Conservation (phyloP, 1,140 invertebrate genomes). For the Eumeta japonica region DNA sequence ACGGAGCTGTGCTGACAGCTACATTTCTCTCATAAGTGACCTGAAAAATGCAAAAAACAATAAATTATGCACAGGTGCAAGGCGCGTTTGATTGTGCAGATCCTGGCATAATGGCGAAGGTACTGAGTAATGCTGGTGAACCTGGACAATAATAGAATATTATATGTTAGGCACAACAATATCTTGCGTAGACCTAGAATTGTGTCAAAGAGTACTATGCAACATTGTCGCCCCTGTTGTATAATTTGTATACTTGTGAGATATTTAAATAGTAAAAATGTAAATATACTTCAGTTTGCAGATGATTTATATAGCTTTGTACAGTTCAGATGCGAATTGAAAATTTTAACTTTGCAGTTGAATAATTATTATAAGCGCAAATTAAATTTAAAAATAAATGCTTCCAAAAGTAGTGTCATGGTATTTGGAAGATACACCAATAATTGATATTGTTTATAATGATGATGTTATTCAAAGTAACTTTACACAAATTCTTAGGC, state of each 20-base stretch:
- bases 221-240: no score
- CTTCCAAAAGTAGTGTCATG: slow-evolving; percentile 6
- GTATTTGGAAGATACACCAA: slow-evolving; percentile 9
- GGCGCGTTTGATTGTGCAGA: slow-evolving; percentile 17
- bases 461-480: slow-evolving; percentile 3
- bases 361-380: no score
- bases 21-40: slow-evolving; percentile 8
- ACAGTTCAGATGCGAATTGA: slow-evolving; percentile 6
- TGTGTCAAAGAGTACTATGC: no score
- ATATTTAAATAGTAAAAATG: no score
- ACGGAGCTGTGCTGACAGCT: slow-evolving; percentile 8
- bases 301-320: no score
- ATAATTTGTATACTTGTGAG: no score
- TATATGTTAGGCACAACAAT: neutral
- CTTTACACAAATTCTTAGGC: slow-evolving; percentile 10
- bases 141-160: slow-evolving; percentile 8
- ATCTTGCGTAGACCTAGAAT: no score
- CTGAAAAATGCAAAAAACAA: slow-evolving; percentile 5
- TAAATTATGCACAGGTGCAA: slow-evolving; percentile 9
- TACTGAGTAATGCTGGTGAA: slow-evolving; percentile 8
- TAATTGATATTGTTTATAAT: slow-evolving; percentile 8
- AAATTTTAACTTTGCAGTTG: no score
- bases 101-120: slow-evolving; percentile 5
- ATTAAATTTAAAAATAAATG: no score
- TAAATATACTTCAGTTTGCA: no score